Base-by-base conservation (phyloP, 2,797 vertebrate species). In the Anguilla marmorata region DNA sequence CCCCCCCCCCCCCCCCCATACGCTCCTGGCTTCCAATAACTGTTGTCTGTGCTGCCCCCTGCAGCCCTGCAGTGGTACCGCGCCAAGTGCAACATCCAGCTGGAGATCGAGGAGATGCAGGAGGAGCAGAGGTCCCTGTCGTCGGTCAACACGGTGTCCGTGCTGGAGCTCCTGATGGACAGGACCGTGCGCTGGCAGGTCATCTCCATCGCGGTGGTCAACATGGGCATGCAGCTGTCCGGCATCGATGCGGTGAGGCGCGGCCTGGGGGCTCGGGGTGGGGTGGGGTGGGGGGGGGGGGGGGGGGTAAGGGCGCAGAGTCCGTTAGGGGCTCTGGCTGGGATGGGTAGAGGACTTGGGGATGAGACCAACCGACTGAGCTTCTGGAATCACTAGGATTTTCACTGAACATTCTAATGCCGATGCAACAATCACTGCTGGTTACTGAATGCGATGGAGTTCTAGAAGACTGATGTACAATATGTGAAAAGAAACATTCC, bases 181-280 rank as follows among this genome's bases (percentile, higher is more conserved):
- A 91, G 84, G 86, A 92, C 93, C 0, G 95, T 98, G 9, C 95
- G 94, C 91, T 98, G 97, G 97, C 97, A 98, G 91, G 94, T 96
- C 89, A 90, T 97, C 89, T 97, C 97, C 0, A 95, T 98, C 45
- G 89, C 89, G 0, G 97, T 98, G 92, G 91, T 97, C 93, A 98
- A 97, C 86, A 94, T 97, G 0, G 97, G 97, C 90, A 97, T 98
- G 97, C 98, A 98, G 94, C 96, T 98, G 87, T 98, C 97, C 0
- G 97, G 97, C 86, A 98, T 98, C 0, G 97, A 98, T 16, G 97
- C 97, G 0, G 98, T 98, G 92, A 95, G 97, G 8, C 19, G 16
- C 16, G 16, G 33, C 7, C 16, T 12, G n/a, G 63, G 14, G 19
- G 56, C 11, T 21, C 21, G 5, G 24, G 21, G 69, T 9, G n/a